These are phyloP conservation scores for Silurus glanis DNA, from an alignment of 2,113 vertebrate species.

Conservation along the genomic window DNA sequence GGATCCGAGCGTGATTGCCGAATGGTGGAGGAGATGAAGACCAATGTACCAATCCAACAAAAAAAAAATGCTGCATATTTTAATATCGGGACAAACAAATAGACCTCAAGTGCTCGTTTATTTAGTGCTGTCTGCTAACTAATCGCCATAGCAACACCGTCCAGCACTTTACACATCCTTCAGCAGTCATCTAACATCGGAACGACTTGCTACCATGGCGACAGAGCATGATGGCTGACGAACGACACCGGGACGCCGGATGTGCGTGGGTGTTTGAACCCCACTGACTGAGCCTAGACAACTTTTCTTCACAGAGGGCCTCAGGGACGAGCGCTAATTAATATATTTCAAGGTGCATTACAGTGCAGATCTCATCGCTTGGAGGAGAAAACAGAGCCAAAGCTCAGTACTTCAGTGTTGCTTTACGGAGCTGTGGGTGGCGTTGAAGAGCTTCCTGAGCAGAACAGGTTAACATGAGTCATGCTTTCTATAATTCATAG, in stretches of 20 bases:
- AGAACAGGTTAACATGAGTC: background rate
- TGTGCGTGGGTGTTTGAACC: background rate
- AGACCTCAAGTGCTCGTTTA: background rate
- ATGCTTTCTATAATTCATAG: background rate
- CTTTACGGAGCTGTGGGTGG: background rate
- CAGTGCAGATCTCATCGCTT: too few species aligned
- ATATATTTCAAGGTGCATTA: background rate
- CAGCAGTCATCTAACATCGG: background rate
- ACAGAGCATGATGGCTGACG: background rate
- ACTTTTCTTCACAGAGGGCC: background rate
- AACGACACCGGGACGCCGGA: background rate
- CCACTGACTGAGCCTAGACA: background rate
- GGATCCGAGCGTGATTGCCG: background rate
- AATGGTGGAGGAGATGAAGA: background rate
- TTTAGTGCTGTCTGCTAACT: conserved; percentile 3
- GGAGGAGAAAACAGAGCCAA: background rate
- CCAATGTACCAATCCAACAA: background rate
- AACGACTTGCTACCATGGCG: conserved; percentile 35
- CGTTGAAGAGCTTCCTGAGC: background rate
- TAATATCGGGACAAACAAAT: background rate
- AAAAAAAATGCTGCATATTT: background rate
- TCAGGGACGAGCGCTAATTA: background rate
- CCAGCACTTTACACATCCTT: conserved; percentile 13
- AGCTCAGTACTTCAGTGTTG: background rate
- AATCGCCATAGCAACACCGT: conserved; percentile 43